Percentiles rank a stretch among this genome's conserved stretches.
Conservation (phyloP, 2,797 vertebrate species). For the Otolemur crassicaudatus region DNA sequence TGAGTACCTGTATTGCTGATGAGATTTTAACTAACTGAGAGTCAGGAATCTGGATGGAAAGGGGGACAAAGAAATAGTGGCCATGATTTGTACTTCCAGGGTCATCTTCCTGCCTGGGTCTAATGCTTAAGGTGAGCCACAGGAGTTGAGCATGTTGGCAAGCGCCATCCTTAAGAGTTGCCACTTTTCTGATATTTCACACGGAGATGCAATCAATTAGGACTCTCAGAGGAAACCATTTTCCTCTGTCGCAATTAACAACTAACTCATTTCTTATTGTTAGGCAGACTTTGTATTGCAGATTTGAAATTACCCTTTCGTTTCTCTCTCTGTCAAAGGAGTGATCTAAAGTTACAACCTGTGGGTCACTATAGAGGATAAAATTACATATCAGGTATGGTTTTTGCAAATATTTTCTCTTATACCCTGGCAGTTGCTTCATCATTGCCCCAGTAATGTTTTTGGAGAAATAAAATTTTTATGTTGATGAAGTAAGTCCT, state of each 20-base stretch:
- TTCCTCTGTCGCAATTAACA: background rate
- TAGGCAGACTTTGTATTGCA: background rate
- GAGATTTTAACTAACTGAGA: background rate
- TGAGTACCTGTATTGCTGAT: background rate
- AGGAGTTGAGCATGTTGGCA: background rate
- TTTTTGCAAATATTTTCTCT: background rate
- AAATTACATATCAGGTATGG: background rate
- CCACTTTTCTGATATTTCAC: background rate
- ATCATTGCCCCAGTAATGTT: background rate
- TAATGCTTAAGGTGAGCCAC: background rate
- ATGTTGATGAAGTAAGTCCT: background rate
- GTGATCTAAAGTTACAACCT: conserved; percentile 2
- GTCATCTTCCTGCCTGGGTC: background rate
- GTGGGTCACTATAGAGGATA: background rate
- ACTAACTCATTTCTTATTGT: background rate
- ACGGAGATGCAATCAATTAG: background rate
- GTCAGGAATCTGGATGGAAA: background rate
- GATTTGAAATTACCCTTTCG: conserved; percentile 1
- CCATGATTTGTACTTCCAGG: background rate
- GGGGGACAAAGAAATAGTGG: background rate
- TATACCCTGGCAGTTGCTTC: background rate
- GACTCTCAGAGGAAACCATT: background rate
- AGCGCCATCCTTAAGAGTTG: background rate
- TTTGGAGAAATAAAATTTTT: background rate
- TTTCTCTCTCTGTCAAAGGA: background rate